A percentile compares a stretch with the other conserved stretches of the same genome.
Evolutionary conservation across 1,140 invertebrate species (phyloP).

Genomic region (Orchestia grillus): DNA sequence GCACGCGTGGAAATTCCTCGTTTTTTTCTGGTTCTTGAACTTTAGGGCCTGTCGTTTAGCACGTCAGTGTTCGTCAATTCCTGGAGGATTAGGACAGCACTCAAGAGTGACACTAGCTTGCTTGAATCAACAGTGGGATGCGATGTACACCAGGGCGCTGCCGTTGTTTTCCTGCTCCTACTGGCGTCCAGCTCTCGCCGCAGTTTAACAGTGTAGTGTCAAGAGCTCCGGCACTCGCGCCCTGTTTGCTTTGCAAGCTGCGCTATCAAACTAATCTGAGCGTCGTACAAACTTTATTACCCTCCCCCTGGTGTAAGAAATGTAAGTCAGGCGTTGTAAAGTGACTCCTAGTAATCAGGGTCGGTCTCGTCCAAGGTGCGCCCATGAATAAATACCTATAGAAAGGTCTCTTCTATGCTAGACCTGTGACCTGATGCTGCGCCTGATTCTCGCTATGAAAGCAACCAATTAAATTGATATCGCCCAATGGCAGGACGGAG

Average conservation of each 20-base stretch:
- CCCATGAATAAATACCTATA: slow-evolving; percentile 54
- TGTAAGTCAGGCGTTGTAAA: slow-evolving; percentile 50
- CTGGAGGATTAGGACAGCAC: slow-evolving; percentile 27
- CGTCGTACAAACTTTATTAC: slow-evolving; percentile 49
- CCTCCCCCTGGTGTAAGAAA: slow-evolving; percentile 56
- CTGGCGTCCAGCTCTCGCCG: no score
- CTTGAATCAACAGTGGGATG: slow-evolving; percentile 27
- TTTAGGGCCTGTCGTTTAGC: slow-evolving; percentile 44
- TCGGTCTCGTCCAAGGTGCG: slow-evolving; percentile 18
- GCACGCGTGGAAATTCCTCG: slow-evolving; percentile 19
- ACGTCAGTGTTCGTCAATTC: slow-evolving; percentile 49
- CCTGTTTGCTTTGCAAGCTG: slow-evolving; percentile 53
- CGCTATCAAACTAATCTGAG: slow-evolving; percentile 52
- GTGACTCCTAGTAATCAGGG: slow-evolving; percentile 39
- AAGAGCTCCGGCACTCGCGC: slow-evolving; percentile 48
- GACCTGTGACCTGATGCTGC: slow-evolving; percentile 36
- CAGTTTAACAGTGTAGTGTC: slow-evolving; percentile 40
- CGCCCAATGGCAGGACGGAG: background rate
- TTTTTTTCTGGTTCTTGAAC: background rate
- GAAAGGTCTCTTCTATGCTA: background rate
- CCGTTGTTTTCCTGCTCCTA: background rate
- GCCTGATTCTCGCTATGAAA: slow-evolving; percentile 34
- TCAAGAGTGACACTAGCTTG: slow-evolving; percentile 17
- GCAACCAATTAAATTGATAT: slow-evolving; percentile 48
- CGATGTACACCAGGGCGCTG: background rate